Percentiles rank a stretch among this genome's conserved stretches.
Conservation (phyloP, 30 jellyfish, hydroid and myxozoan genomes). For the Aurelia sp. region DNA sequence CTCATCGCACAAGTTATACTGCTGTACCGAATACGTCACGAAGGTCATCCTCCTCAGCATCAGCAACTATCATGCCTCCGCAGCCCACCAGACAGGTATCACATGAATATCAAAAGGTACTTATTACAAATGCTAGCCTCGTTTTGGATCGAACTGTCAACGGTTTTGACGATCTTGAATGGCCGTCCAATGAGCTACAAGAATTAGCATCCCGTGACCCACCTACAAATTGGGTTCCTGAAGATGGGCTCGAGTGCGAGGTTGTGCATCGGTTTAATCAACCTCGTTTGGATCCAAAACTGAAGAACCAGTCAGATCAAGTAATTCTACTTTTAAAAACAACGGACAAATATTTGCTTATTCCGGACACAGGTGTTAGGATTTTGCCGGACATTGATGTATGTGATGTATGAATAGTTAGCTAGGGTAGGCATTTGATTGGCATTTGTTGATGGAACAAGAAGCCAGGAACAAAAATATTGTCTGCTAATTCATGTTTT, state of each 20-base stretch:
- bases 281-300: conserved; percentile 55
- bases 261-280: conserved; percentile 80
- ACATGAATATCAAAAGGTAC: conserved; percentile 55
- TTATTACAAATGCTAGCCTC: conserved; percentile 57
- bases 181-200: conserved; percentile 83
- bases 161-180: conserved; percentile 64
- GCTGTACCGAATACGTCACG: conserved; percentile 78
- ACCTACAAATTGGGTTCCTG: conserved; percentile 78
- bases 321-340: conserved; percentile 57
- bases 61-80: conserved; percentile 69
- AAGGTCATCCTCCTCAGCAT: conserved; percentile 78
- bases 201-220: conserved; percentile 56
- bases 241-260: conserved; percentile 72
- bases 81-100: conserved; percentile 53
- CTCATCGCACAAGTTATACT: conserved; percentile 70
- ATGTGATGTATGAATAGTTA: background rate
- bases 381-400: conserved; percentile 14
- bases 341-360: conserved; percentile 74
- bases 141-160: conserved; percentile 60
- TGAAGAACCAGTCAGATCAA: conserved; percentile 46
- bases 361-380: conserved; percentile 80
- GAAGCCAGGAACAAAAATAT: no score
- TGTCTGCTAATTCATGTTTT: no score
- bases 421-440: no score
- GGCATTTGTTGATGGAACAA: no score